Evolutionary conservation across 2,888 invertebrate genomes (phyloP), one percentile per base, ranked within the genome.

Genomic region (Eupeodes luniger): DNA sequence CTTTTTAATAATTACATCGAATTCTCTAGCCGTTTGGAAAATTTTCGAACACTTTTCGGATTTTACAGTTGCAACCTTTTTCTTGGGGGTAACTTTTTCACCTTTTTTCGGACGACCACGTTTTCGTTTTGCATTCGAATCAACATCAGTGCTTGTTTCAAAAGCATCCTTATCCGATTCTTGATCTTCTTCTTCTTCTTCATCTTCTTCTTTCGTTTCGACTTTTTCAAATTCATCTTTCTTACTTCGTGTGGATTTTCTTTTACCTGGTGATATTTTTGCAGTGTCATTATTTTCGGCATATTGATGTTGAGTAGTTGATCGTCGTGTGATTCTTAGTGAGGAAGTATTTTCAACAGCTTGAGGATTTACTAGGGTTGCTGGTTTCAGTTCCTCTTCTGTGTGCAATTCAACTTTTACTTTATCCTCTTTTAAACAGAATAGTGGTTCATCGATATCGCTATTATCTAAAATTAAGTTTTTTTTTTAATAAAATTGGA

Each of bases 1-100:
- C 27, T 90, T 81, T 3, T 90, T 82, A 16, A 90, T 90, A 34
- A 89, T 89, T 4, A 81, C 88, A 64, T 91, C 90, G 62, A 90
- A 89, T 79, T 90, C 90, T 61, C 85, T 88, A 0, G 90, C 85
- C 4, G 83, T 81, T 66, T 86, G 69, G n/a, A 81, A 27, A 11
- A 81, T 83, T 75, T 27, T 69, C 16, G 76, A 61, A 75, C 77
- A 53, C 59, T 86, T 83, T 61, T 80, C 86, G 3, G 86, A 81
- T 36, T 78, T 75, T 2, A 80, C 51, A 11, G 82, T 80, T 34
- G 34, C 36, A 5, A 36, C 5, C 6, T 67, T 67, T 5, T 85
- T 88, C 2, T 81, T 84, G 11, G 19, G 40, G 4, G 5, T 74
- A 16, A 69, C 53, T 81, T 77, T 53, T 74, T 88, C 85, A n/a